phyloP scores from a whole-genome alignment of 2,113 vertebrate genomes.

The Nicator chloris region DNA sequence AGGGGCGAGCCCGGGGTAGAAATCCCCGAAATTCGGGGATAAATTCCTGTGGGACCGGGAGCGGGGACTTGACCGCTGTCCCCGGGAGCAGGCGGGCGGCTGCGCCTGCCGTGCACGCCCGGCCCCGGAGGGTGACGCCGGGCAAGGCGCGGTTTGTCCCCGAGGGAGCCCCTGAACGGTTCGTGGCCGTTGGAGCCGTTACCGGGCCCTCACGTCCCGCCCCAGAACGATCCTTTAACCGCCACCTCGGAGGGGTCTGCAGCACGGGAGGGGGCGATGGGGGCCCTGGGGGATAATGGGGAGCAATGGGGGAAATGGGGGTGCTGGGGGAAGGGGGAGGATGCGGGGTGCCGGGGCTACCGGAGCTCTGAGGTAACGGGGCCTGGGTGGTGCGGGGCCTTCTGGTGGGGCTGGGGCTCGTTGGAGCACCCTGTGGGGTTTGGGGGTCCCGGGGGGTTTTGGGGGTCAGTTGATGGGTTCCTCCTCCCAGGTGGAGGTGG shows the following conservation, averaged over 20 bases:
- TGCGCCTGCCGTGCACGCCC: not conserved
- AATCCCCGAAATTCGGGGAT: not conserved
- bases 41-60: no score
- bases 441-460: accelerated
- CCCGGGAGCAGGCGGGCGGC: not conserved
- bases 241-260: not conserved
- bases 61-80: no score
- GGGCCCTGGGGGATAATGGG: no score
- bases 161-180: not conserved
- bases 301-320: not conserved
- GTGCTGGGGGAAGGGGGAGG: not conserved
- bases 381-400: accelerated
- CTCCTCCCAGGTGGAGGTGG: conserved; percentile 86
- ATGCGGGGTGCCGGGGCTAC: no score
- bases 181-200: not conserved
- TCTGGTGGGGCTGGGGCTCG: no score
- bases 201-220: not conserved
- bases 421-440: not conserved
- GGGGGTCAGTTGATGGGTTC: conserved; percentile 45
- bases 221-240: no score
- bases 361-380: not conserved
- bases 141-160: not conserved
- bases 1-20: no score
- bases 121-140: not conserved
- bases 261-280: not conserved